A percentile compares a stretch with the other conserved stretches of the same genome.
Conservation (phyloP, 2,113 vertebrate species). For the Indicator maculatus region DNA sequence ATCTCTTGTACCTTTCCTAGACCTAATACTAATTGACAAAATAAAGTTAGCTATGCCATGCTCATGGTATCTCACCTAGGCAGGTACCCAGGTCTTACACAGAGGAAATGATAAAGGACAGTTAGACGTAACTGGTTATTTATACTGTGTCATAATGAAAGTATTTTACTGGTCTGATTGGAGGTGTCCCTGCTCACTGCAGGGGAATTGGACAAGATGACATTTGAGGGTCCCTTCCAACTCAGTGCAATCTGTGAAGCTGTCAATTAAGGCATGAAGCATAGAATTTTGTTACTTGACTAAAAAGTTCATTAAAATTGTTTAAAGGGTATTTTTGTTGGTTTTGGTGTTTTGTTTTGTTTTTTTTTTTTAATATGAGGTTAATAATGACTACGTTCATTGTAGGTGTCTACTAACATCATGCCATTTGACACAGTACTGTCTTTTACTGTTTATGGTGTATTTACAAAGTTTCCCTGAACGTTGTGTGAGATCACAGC, state of each 20-base stretch:
- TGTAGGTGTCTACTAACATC: not conserved
- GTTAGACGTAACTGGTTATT: not conserved
- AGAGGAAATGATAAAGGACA: not conserved
- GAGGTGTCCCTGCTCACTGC: no score
- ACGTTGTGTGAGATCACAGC: accelerated
- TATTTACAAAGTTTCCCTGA: not conserved
- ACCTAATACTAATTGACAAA: not conserved
- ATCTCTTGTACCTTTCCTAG: not conserved
- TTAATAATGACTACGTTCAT: not conserved
- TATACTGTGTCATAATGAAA: not conserved
- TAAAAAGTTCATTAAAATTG: not conserved
- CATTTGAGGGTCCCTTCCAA: no score
- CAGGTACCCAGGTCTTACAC: not conserved
- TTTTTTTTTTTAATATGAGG: not conserved
- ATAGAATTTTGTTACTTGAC: not conserved
- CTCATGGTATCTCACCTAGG: no score
- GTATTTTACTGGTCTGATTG: not conserved
- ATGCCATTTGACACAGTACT: not conserved
- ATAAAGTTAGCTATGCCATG: not conserved
- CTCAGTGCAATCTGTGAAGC: no score
- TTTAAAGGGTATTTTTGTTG: not conserved
- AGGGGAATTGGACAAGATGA: no score
- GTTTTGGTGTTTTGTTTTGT: no score
- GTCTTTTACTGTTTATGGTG: not conserved
- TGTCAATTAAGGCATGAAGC: not conserved